Conservation (phyloP, 2,113 vertebrate genomes). For the Corythoichthys haematopterus region DNA sequence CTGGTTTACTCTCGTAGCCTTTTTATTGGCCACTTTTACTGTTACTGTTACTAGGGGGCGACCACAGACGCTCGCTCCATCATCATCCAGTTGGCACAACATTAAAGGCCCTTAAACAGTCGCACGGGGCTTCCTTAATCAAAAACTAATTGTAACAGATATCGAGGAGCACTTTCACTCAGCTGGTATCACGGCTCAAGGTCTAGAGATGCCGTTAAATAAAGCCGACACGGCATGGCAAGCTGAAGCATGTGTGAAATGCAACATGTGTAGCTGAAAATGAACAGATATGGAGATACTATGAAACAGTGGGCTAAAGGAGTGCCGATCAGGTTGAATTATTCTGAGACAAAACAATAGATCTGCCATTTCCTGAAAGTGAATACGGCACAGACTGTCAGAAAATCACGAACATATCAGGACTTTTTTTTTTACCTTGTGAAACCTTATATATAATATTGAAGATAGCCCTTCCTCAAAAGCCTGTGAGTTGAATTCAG, state of each 20-base stretch:
- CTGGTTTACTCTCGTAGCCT: constrained; percentile 93
- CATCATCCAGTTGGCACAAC: constrained; percentile 95
- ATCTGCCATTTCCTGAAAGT: constrained; percentile 50
- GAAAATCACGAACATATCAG: constrained; percentile 36
- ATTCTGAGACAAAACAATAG: constrained; percentile 62
- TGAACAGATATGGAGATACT: constrained; percentile 70
- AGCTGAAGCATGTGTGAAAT: constrained; percentile 81
- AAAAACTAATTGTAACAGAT: constrained; percentile 99
- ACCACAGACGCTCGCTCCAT: constrained; percentile 87
- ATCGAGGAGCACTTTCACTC: constrained; percentile 95
- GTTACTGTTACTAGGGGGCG: constrained; percentile 83
- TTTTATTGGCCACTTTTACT: constrained; percentile 86
- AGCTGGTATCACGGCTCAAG: constrained; percentile 81
- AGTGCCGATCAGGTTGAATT: constrained; percentile 50
- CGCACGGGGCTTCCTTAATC: constrained; percentile 89
- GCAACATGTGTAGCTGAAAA: constrained; percentile 74
- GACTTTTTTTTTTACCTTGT: constrained; percentile 72
- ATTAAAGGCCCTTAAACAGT: constrained; percentile 94
- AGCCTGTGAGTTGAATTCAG: too few species aligned
- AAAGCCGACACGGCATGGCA: constrained; percentile 79
- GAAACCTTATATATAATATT: too few species aligned
- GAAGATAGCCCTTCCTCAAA: too few species aligned
- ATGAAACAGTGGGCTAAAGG: constrained; percentile 55
- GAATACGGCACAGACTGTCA: constrained; percentile 36
- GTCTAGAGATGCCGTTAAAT: constrained; percentile 87